Base-by-base conservation (phyloP, 1,140 invertebrate species). In the Bilobella aurantiaca region DNA sequence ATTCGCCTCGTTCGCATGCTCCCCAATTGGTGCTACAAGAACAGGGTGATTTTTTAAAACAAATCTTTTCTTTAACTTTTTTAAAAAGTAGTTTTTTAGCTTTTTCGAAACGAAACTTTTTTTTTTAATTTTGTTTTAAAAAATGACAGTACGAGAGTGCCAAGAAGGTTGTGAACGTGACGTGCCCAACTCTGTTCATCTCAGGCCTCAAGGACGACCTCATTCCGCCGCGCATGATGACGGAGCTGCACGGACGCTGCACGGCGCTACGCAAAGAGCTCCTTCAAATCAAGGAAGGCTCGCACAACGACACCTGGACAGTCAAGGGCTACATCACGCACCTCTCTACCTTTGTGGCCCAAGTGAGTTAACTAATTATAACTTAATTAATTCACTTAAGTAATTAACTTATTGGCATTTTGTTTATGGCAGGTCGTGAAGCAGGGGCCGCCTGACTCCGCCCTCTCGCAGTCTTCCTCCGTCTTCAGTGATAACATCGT, bases 231-330 rank as follows among this genome's bases (percentile, higher is more conserved):
- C 74, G 78, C 56, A 96, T 96, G 92, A 93, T 93, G 84, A 79
- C 82, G 66, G 82, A 86, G 63, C 80, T 96, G 62, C 87, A 87
- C 73, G 79, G 81, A 49, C 78, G 81, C 57, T 91, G 89, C 69
- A 74, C 81, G 2, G 58, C 71, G 25, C 63, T 62, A 42, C 79
- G 80, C 64, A 92, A 93, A 78, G 83, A 86, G 67, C 75, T 92
- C 32, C 75, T 88, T 18, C 82, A 85, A 72, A 81, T 93, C 76
- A 82, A 84, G 21, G 89, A 89, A 0, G 89, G 90, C 0, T 87
- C 87, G 0, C 92, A 94, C 75, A 93, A 94, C 74, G 90, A 93
- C 75, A 94, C 91, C 0, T 94, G 91, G 91, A 83, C 78, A 47
- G 77, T 80, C 72, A 69, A 69, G 56, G 65, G 65, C 25, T 72